Base-by-base conservation (phyloP, 2,113 vertebrate genomes). In the Smithornis capensis region DNA sequence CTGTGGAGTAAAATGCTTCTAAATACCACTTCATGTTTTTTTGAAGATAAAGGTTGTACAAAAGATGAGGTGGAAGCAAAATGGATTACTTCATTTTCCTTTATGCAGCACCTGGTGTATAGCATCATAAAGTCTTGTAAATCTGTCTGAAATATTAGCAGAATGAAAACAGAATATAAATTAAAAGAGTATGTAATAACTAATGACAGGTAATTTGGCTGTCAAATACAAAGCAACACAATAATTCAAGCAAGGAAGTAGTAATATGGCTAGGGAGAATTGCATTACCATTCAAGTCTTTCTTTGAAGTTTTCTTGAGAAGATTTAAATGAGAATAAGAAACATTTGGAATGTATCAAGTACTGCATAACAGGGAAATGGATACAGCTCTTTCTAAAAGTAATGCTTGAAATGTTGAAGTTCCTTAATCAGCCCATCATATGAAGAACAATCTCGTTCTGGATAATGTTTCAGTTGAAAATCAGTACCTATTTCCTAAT, bases 201-300 rank as follows among this genome's bases (percentile, higher is more conserved):
- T 88, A 85, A 94, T 87, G 69, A 55, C 60, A 87, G 44, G 40
- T 73, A 92, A 85, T 96, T 90, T 88, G 37, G 37, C 59, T 85
- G 74, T 90, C 85, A 90, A 75, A 75, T 73, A 49, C 24, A 92
- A 82, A 2, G 4, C 47, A 82, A 56, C 78, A 73, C 57, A 87
- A 33, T 94, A 87, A 83, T 80, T 90, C 53, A 80, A 60, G 15
- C 37, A 87, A 49, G 60, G 27, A 84, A 63, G 84, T 50, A 76
- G 8, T 64, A 78, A 78, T 73, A 19, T 17, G 19, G 7, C 25
- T 56, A 75, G 62, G 63, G 84, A 52, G 74, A 85, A 85, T 82
- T 68, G 4, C 28, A 45, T 86, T 71, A 27, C 10, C 28, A 87
- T 82, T 87, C 49, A 60, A 40, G 19, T 60, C 7, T 56, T 13